Conservation (phyloP, 2,113 vertebrate genomes). For the Stictonetta naevosa region DNA sequence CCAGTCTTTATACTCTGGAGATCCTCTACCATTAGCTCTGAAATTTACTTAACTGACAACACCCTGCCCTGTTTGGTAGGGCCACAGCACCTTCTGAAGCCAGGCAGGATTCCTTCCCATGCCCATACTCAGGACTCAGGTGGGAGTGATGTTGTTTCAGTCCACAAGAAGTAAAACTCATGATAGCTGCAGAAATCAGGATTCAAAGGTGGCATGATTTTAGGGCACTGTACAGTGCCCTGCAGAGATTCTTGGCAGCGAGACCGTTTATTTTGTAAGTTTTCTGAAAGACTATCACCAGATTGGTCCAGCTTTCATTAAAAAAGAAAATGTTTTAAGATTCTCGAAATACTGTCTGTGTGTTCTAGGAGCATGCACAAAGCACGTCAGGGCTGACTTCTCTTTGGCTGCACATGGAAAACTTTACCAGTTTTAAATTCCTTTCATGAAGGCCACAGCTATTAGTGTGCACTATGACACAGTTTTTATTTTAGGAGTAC, state of each 20-base stretch:
- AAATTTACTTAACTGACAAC: background rate
- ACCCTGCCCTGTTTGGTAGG: background rate
- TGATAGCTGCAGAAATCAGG: background rate
- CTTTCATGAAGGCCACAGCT: background rate
- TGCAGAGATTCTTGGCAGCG: background rate
- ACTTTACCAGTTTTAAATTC: background rate
- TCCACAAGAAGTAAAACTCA: background rate
- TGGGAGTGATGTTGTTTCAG: background rate
- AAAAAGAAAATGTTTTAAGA: background rate
- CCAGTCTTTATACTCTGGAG: background rate
- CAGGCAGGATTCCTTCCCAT: background rate
- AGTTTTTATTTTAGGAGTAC: background rate
- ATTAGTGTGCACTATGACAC: background rate
- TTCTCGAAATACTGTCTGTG: background rate
- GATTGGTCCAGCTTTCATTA: background rate
- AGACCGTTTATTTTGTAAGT: background rate
- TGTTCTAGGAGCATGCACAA: background rate
- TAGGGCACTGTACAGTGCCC: background rate
- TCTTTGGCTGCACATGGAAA: background rate
- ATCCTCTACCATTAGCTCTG: background rate
- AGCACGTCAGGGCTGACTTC: background rate
- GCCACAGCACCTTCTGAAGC: background rate
- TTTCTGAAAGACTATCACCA: background rate
- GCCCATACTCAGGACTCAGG: background rate
- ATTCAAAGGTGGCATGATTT: background rate